Percentiles rank a stretch among this genome's conserved stretches.
Evolutionary conservation across 1,140 invertebrate genomes (phyloP).

Genomic region (Nasonia giraulti): DNA sequence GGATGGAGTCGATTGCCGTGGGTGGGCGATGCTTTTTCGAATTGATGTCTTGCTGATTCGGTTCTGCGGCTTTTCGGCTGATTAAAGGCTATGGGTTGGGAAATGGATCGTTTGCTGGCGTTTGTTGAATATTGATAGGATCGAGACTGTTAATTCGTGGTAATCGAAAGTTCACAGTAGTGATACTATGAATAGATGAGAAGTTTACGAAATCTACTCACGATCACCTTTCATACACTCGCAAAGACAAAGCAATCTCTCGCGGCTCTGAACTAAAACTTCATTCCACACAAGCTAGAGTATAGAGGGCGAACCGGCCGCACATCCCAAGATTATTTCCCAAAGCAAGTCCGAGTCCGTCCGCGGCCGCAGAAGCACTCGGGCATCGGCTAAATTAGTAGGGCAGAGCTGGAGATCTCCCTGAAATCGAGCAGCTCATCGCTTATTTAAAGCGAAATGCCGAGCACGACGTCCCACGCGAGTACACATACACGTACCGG

Average conservation of each 20-base stretch:
- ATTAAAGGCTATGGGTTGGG: background rate
- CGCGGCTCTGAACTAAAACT: background rate
- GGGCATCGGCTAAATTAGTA: conserved; percentile 33
- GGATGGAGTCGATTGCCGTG: background rate
- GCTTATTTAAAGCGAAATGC: conserved; percentile 37
- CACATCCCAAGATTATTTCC: no score
- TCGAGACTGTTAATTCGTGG: no score
- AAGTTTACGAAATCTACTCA: no score
- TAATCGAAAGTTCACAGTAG: no score
- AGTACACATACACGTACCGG: background rate
- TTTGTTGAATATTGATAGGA: no score
- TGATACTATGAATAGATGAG: no score
- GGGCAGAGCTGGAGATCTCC: background rate
- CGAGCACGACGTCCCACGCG: background rate
- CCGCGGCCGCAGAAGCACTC: background rate
- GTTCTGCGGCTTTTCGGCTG: background rate
- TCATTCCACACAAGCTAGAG: background rate
- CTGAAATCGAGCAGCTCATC: conserved; percentile 39
- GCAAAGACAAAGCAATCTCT: no score
- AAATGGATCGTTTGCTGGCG: background rate
- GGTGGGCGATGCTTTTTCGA: background rate
- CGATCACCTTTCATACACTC: no score
- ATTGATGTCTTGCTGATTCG: conserved; percentile 2
- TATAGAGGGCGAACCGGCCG: no score
- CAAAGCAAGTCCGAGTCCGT: background rate